Percentiles rank a stretch among this genome's conserved stretches.
phyloP scores from a whole-genome alignment of 2,113 vertebrate species.

The Ctenomys sociabilis region DNA sequence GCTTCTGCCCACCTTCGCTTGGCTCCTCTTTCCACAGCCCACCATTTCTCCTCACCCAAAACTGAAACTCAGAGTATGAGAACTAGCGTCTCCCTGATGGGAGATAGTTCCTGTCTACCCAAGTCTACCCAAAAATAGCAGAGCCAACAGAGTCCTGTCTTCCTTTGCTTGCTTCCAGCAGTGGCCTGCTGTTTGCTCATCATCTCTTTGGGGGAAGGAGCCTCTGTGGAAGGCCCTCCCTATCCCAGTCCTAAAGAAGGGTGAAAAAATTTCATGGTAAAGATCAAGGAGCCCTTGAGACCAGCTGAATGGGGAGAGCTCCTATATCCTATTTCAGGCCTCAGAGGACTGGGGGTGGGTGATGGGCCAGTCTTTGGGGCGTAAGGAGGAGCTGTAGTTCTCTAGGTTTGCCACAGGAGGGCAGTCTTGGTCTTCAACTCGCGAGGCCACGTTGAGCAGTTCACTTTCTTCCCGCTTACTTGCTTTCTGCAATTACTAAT shows the following conservation, averaged over 20 bases:
- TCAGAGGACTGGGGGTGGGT: not conserved
- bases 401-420: conserved; percentile 47
- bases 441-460: not conserved
- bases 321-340: not conserved
- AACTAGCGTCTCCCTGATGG: not conserved
- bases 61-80: not conserved
- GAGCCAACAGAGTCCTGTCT: not conserved
- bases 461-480: not conserved
- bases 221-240: not conserved
- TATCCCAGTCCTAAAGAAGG: not conserved
- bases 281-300: not conserved
- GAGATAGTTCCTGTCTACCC: not conserved
- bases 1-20: not conserved
- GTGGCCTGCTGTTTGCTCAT: not conserved
- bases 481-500: not conserved
- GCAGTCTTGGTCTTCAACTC: not conserved
- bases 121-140: not conserved
- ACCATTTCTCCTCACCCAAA: not conserved
- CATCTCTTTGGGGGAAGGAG: not conserved
- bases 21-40: not conserved
- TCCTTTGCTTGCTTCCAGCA: not conserved
- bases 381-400: not conserved
- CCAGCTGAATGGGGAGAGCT: not conserved
- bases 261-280: not conserved
- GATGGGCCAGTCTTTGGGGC: not conserved